phyloP scores from a whole-genome alignment of 2,113 vertebrate species.

The Pholis gunnellus region DNA sequence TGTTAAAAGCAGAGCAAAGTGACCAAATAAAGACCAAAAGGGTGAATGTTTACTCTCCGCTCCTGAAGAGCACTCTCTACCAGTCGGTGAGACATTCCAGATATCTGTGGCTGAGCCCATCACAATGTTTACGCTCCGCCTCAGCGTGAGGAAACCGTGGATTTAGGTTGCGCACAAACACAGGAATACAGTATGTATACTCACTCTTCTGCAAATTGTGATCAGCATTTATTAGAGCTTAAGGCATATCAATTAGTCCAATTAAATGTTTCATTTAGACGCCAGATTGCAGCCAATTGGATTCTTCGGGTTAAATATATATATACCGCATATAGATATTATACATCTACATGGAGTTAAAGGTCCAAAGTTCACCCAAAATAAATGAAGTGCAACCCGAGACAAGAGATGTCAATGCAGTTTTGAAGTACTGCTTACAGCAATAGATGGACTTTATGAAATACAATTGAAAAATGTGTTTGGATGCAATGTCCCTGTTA shows the following conservation, averaged over 20 bases:
- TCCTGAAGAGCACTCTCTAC: slow-evolving; percentile 53
- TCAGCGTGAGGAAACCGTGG: slow-evolving; percentile 62
- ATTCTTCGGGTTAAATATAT: neutral
- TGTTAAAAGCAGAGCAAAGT: slow-evolving; percentile 71
- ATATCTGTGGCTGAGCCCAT: slow-evolving; percentile 67
- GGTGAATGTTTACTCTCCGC: slow-evolving; percentile 66
- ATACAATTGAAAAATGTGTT: neutral
- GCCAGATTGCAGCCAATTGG: neutral
- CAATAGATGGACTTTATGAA: neutral
- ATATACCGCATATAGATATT: neutral
- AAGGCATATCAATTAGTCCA: neutral
- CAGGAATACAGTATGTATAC: slow-evolving; percentile 58
- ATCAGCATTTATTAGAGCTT: slow-evolving; percentile 35
- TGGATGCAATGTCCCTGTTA: neutral
- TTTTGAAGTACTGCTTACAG: neutral
- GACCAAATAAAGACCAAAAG: slow-evolving; percentile 80
- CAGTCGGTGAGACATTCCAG: slow-evolving; percentile 70
- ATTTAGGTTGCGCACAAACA: slow-evolving; percentile 75
- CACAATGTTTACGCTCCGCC: slow-evolving; percentile 70
- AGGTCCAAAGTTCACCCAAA: neutral
- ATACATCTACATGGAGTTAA: neutral
- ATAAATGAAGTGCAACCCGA: neutral
- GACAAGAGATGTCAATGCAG: neutral
- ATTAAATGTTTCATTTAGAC: neutral
- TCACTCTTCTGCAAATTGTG: slow-evolving; percentile 39